Conservation (phyloP, 2,113 vertebrate genomes). For the Rhodinocichla rosea region DNA sequence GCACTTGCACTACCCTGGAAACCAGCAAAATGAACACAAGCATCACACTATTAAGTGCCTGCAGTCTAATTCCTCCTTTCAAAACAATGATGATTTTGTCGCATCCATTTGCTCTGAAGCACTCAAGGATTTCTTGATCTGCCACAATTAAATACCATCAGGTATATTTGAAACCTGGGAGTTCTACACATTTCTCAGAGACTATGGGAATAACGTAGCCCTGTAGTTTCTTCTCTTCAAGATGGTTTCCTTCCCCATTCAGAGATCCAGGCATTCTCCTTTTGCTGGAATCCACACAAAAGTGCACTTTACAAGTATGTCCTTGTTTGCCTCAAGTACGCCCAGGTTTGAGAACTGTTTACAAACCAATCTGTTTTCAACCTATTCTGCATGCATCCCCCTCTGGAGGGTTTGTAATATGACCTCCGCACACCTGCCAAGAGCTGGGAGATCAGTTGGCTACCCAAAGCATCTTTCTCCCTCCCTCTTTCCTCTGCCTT, state of each 20-base stretch:
- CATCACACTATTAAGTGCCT: background rate
- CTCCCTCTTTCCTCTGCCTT: background rate
- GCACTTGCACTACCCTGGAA: background rate
- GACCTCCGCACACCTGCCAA: constrained; percentile 17
- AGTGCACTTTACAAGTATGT: background rate
- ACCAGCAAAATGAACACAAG: background rate
- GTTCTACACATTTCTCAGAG: background rate
- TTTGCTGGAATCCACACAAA: background rate
- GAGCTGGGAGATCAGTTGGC: background rate
- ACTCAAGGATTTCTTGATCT: background rate
- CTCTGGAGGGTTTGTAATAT: background rate
- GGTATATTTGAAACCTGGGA: background rate
- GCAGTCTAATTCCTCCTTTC: background rate
- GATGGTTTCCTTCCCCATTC: background rate
- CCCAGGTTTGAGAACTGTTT: background rate
- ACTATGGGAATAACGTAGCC: background rate
- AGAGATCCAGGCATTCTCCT: background rate
- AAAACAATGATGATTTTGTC: background rate
- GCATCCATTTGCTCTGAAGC: background rate
- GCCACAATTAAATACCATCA: background rate
- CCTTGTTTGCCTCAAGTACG: background rate
- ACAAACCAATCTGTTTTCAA: background rate
- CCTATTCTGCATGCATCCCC: background rate
- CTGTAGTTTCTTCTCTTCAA: background rate
- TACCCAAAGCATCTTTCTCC: background rate